A percentile compares a stretch with the other conserved stretches of the same genome.
These are phyloP conservation scores for Lates japonicus DNA, from an alignment of 2,797 vertebrate genomes.

Conservation along the genomic window DNA sequence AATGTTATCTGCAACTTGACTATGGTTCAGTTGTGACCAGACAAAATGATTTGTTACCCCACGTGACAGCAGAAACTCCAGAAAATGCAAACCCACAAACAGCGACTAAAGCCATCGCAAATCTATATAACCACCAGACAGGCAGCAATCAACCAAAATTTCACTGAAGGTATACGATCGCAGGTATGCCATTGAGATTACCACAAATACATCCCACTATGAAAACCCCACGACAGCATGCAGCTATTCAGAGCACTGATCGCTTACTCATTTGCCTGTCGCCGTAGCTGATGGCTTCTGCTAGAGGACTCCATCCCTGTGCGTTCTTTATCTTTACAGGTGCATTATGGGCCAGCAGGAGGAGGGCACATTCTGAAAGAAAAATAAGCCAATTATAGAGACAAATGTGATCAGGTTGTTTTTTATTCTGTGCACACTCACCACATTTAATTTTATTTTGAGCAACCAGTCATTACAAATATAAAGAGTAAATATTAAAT, in stretches of 20 bases:
- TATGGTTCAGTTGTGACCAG: background rate
- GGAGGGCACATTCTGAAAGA: slow-evolving; percentile 94
- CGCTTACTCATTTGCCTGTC: slow-evolving; percentile 96
- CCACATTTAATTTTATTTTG: background rate
- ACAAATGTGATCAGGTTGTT: background rate
- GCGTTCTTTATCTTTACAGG: slow-evolving; percentile 97
- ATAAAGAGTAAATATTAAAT: background rate
- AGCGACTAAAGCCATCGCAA: slow-evolving; percentile 10
- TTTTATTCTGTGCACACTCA: background rate
- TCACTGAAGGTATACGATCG: slow-evolving; percentile 1
- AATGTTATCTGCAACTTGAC: background rate
- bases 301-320: slow-evolving; percentile 97
- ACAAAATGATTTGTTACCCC: background rate
- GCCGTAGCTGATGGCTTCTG: slow-evolving; percentile 98
- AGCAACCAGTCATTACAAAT: background rate
- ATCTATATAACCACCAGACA: background rate
- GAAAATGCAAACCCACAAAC: background rate
- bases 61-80: background rate
- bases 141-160: background rate
- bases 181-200: slow-evolving; percentile 6
- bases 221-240: background rate
- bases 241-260: background rate
- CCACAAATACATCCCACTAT: slow-evolving; percentile 6
- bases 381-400: slow-evolving; percentile 34
- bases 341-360: slow-evolving; percentile 96